Conservation (phyloP, 2,888 invertebrate genomes). For the Leptinotarsa juncta region DNA sequence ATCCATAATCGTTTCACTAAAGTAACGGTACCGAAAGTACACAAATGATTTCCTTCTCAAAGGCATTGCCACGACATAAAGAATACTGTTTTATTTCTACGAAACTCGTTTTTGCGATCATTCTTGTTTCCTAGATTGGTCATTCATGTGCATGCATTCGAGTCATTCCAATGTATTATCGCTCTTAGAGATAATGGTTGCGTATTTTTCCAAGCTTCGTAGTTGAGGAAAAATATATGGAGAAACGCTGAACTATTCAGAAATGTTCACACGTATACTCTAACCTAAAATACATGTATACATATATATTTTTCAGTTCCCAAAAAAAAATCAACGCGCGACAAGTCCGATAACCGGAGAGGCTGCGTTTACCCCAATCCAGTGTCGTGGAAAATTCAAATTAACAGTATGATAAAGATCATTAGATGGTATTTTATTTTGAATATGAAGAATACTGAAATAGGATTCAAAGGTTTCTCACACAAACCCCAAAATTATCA, state of each 20-base stretch:
- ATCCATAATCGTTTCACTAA: slow-evolving; percentile 39
- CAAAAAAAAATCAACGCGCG: no score
- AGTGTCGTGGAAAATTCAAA: no score
- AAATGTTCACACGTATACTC: no score
- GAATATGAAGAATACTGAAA: no score
- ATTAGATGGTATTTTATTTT: no score
- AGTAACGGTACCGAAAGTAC: slow-evolving; percentile 44
- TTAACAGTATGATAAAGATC: no score
- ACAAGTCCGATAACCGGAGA: no score
- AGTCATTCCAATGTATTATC: not conserved
- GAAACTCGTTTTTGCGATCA: slow-evolving; percentile 42
- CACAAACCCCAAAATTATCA: no score
- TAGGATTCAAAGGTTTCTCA: no score
- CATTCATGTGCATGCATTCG: slow-evolving; percentile 37
- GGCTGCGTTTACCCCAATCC: no score
- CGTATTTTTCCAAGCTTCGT: not conserved
- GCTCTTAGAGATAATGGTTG: not conserved
- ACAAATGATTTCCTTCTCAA: slow-evolving; percentile 43
- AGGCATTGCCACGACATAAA: slow-evolving; percentile 27
- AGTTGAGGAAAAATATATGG: not conserved
- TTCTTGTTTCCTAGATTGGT: slow-evolving; percentile 40
- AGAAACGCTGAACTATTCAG: not conserved
- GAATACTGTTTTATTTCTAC: slow-evolving; percentile 23
- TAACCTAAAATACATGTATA: no score
- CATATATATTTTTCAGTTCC: no score